Percentiles rank a stretch among this genome's conserved stretches.
Conservation (phyloP, 2,888 invertebrate genomes). For the Amphipoea lucens region DNA sequence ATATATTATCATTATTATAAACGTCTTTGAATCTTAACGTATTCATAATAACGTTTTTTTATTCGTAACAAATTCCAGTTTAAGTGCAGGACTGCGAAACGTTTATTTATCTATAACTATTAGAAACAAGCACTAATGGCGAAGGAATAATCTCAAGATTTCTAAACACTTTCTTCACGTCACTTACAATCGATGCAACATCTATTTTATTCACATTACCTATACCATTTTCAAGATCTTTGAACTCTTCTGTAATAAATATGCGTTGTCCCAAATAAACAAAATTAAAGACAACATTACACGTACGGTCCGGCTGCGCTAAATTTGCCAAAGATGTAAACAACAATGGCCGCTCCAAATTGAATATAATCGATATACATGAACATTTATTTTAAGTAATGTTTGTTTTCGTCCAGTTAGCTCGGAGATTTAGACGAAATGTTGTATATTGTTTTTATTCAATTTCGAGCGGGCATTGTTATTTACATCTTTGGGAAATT, state of each 20-base stretch:
- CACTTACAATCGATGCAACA: conserved; percentile 21
- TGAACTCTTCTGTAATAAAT: conserved; percentile 32
- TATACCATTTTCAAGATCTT: conserved; percentile 29
- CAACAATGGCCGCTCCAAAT: no score
- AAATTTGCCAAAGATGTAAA: no score
- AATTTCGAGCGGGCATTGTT: no score
- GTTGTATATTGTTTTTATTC: no score
- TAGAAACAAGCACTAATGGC: conserved; percentile 29
- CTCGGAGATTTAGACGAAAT: no score
- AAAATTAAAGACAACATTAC: conserved; percentile 25
- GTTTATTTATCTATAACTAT: conserved; percentile 26
- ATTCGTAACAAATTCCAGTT: background rate
- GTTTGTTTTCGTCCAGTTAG: no score
- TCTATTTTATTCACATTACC: conserved; percentile 11
- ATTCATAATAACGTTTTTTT: background rate
- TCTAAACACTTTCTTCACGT: conserved; percentile 46
- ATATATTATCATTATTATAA: background rate
- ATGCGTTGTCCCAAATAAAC: conserved; percentile 39
- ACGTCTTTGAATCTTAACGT: background rate
- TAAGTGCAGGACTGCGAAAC: background rate
- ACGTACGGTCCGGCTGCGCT: background rate
- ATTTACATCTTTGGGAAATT: no score
- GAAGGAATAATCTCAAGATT: conserved; percentile 28
- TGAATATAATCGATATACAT: no score
- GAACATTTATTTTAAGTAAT: no score